Percentiles rank a stretch among this genome's conserved stretches.
Conservation (phyloP, 1,140 invertebrate genomes). For the Drosophila gunungcola region DNA sequence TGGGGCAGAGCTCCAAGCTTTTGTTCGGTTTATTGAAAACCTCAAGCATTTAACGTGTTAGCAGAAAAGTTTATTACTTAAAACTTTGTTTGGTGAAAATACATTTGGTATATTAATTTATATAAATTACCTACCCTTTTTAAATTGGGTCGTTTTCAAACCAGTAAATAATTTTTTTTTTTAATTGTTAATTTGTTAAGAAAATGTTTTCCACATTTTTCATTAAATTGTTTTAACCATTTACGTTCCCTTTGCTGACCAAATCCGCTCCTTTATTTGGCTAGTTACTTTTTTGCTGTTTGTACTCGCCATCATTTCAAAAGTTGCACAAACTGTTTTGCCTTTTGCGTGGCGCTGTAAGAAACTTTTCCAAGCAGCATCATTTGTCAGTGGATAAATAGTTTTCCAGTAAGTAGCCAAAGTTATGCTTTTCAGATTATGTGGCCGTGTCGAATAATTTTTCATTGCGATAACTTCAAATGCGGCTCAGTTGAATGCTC, state of each 20-base stretch:
- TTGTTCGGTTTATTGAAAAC: too few species aligned
- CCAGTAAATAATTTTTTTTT: background rate
- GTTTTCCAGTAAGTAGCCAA: constrained; percentile 79
- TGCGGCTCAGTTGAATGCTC: constrained; percentile 18
- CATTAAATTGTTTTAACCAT: background rate
- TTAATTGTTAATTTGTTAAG: too few species aligned
- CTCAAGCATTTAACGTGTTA: too few species aligned
- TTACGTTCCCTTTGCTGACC: background rate
- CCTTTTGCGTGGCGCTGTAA: constrained; percentile 63
- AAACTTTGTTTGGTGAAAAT: too few species aligned
- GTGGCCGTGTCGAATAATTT: constrained; percentile 70
- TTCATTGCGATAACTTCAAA: constrained; percentile 75
- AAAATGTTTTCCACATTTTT: background rate
- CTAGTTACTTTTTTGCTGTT: constrained; percentile 19
- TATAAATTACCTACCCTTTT: too few species aligned
- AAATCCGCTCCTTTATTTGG: constrained; percentile 17
- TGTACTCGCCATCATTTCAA: constrained; percentile 43
- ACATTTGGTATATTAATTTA: too few species aligned
- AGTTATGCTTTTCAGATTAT: constrained; percentile 82
- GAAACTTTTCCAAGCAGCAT: constrained; percentile 76
- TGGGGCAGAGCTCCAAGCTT: background rate
- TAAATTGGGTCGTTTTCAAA: too few species aligned
- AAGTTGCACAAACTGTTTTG: constrained; percentile 80
- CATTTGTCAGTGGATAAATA: constrained; percentile 83
- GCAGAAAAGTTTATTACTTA: too few species aligned